Evolutionary conservation across 2,888 invertebrate species (phyloP).

Genomic region (Taenaris catops): DNA sequence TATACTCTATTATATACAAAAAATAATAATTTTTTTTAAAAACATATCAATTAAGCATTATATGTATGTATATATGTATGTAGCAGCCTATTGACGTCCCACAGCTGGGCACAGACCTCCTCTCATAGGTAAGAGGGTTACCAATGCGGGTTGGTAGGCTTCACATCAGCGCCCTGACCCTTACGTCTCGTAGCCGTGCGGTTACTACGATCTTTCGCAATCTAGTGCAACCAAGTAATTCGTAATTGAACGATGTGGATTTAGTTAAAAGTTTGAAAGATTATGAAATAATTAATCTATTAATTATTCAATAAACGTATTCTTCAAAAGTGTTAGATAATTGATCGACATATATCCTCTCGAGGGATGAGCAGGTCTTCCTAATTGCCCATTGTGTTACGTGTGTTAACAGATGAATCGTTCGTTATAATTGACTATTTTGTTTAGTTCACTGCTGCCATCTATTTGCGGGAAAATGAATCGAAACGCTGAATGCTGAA

Average conservation of each 20-base stretch:
- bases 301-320: no score
- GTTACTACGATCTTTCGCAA: slow-evolving; percentile 1
- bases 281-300: no score
- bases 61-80: no score
- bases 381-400: slow-evolving; percentile 14
- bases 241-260: neutral
- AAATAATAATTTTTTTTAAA: no score
- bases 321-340: no score
- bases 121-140: no score
- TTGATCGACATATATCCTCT: neutral
- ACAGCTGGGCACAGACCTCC: no score
- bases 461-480: slow-evolving; percentile 57
- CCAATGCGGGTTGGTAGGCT: no score
- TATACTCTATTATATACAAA: no score
- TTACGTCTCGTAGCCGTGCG: slow-evolving; percentile 6
- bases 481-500: slow-evolving; percentile 51
- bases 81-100: no score
- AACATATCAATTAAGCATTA: no score
- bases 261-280: no score
- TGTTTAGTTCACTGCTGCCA: slow-evolving; percentile 54
- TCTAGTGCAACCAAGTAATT: neutral
- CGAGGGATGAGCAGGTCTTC: slow-evolving; percentile 3
- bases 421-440: slow-evolving; percentile 26
- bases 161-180: slow-evolving; percentile 24
- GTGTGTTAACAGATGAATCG: slow-evolving; percentile 18